These are phyloP conservation scores for Lamproptera curius DNA, from an alignment of 2,888 invertebrate species.

Conservation along the genomic window DNA sequence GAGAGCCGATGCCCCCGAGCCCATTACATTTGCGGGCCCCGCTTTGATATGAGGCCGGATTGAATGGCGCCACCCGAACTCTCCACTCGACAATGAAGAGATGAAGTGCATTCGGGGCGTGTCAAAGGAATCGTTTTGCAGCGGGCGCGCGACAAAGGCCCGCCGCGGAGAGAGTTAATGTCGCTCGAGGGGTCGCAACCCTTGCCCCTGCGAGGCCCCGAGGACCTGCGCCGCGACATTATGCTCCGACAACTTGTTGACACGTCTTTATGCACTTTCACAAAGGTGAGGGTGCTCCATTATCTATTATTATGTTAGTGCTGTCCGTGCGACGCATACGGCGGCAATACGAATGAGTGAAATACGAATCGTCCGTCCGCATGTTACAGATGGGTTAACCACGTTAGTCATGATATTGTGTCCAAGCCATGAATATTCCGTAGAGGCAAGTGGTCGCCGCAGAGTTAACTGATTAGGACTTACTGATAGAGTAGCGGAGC, in stretches of 20 bases:
- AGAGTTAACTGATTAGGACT: not conserved
- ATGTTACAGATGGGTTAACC: too few relatives aligned
- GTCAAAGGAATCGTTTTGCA: slow-evolving; percentile 54
- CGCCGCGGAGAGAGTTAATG: slow-evolving; percentile 54
- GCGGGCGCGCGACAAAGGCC: slow-evolving; percentile 43
- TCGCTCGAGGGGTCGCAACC: slow-evolving; percentile 37
- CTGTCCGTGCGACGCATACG: too few relatives aligned
- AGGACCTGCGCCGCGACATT: slow-evolving; percentile 11
- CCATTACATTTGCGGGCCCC: slow-evolving; percentile 8
- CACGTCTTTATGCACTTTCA: slow-evolving; percentile 28
- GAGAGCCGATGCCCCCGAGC: not conserved
- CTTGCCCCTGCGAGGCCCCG: slow-evolving; percentile 24
- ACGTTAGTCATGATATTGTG: too few relatives aligned
- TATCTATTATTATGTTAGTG: too few relatives aligned
- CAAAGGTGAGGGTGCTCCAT: slow-evolving; percentile 22
- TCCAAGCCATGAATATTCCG: too few relatives aligned
- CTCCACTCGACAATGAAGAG: slow-evolving; percentile 25
- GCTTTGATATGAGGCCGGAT: slow-evolving; percentile 28
- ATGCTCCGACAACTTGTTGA: slow-evolving; percentile 27
- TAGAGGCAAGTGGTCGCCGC: not conserved
- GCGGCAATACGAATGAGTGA: too few relatives aligned
- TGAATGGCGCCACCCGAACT: slow-evolving; percentile 26
- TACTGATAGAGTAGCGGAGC: not conserved
- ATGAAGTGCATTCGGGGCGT: slow-evolving; percentile 39
- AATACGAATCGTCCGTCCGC: too few relatives aligned